Percentiles rank a stretch among this genome's conserved stretches.
Conservation (phyloP, 1,140 invertebrate species). For the Idris sp. region DNA sequence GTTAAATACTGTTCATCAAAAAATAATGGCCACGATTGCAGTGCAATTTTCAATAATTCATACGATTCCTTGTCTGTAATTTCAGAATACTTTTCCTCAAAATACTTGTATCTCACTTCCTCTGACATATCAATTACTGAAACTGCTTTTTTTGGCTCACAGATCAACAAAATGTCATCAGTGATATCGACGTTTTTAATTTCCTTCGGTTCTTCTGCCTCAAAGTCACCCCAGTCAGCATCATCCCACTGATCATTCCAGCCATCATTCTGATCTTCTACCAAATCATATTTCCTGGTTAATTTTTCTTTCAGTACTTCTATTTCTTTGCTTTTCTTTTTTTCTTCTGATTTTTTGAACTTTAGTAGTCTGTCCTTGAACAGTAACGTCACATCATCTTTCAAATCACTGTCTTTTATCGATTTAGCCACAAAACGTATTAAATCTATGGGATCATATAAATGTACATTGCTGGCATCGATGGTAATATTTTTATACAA, state of each 20-base stretch:
- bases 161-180: conserved; percentile 44
- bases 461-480: conserved; percentile 61
- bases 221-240: conserved; percentile 69
- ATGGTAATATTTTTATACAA: conserved; percentile 60
- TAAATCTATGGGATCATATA: conserved; percentile 68
- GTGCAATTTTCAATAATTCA: conserved; percentile 61
- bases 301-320: background rate
- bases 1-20: conserved; percentile 58
- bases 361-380: conserved; percentile 30
- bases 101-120: conserved; percentile 66
- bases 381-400: conserved; percentile 32
- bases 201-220: conserved; percentile 56
- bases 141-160: conserved; percentile 29
- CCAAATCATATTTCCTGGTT: background rate
- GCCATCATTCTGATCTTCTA: conserved; percentile 18
- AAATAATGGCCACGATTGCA: conserved; percentile 68
- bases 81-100: conserved; percentile 62
- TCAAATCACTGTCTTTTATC: conserved; percentile 39
- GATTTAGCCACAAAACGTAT: conserved; percentile 59
- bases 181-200: conserved; percentile 34
- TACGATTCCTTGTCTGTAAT: conserved; percentile 66
- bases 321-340: background rate
- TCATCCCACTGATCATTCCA: conserved; percentile 57
- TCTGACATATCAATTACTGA: conserved; percentile 64
- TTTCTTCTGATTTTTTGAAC: conserved; percentile 17